Base-by-base conservation (phyloP, 2,797 vertebrate species). In the Anguilla anguilla region DNA sequence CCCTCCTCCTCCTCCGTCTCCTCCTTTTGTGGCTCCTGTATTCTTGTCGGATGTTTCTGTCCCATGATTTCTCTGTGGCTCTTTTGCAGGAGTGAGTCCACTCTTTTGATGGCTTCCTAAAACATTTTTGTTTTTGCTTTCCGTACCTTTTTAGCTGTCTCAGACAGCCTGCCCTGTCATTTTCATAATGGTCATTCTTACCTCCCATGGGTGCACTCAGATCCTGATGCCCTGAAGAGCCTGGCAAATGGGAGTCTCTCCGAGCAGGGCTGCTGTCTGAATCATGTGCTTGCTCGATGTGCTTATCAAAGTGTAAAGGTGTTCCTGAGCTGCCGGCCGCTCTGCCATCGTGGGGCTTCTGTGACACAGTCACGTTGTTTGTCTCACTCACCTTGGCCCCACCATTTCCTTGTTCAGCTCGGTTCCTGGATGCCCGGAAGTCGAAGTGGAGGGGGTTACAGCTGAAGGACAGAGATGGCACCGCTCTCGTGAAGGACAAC, bases 361-460 rank as follows among this genome's bases (percentile, higher is more conserved):
- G 91, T 86, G 69, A 64, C 28, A 89, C 86, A 43, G 86, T 64
- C 25, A 39, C 39, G 46, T 89, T 88, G 81, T 90, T 89, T 69
- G 88, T 72, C 61, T 93, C 88, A 55, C 87, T 74, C 43, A 31
- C 74, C 82, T 82, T 55, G n/a, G 17, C 84, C 43, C 93, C 95
- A 83, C 55, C 90, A 88, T 93, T 95, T 69, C 92, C 91, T 49
- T 90, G 90, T 64, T 85, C 89, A 43, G 91, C 92, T 43, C 86
- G 95, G 89, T 89, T 83, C 92, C 90, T 96, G 6, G 96, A 95
- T 61, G 95, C 94, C 86, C 94, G 96, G 88, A 98, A 98, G 91
- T 98, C 97, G 93, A 98, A 98, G 92, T 96, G 96, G 67, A 98
- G 95, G 87, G 97, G 97, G 91, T 98, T 98, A 86, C 97, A 98